Base-by-base conservation (phyloP, 2,888 invertebrate genomes). In the Antheraea assamensis region DNA sequence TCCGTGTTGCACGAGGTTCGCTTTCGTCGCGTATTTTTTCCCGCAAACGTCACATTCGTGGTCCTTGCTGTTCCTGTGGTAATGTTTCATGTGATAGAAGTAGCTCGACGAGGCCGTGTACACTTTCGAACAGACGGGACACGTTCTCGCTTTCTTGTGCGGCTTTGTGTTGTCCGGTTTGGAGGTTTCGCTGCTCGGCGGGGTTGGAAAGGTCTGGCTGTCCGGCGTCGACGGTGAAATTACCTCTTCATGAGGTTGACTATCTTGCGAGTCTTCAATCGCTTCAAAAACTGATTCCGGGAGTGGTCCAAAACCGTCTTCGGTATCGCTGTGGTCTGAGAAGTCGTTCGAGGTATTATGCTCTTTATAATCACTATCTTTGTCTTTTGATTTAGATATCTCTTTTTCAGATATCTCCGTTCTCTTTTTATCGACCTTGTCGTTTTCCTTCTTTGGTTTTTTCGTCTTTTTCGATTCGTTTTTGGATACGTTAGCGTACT, bases 81-180 rank as follows among this genome's bases (percentile, higher is more conserved):
- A 87, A 81, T 95, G 89, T 76, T 93, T 95, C 76, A 95, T 81
- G 81, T 96, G 96, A 79, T 95, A 95, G 82, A 93, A 93, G 76
- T 94, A 91, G 81, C 94, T 94, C 3, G 95, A 95, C 0, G 91
- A 83, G n/a, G 92, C 92, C 2, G 83, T 86, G 83, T 94, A 95
- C 71, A 85, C 86, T 78, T 95, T 95, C 5, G 87, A 87, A 80
- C 95, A 95, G 58, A 90, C 85, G 19, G 91, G 92, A 77, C 96
- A 96, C 2, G 90, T 89, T 42, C 92, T 91, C 3, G 83, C 78
- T 71, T 85, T 87, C 47, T 83, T 86, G n/a, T 71, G 72, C 68
- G 77, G 77, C n/a, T 76, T 77, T 5, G 68, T 35, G 31, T 74
- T 35, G 2, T 70, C 72, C n/a, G 30, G 27, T 55, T 73, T 70